phyloP scores from a whole-genome alignment of 2,888 invertebrate genomes.

The Hylaea fasciaria region DNA sequence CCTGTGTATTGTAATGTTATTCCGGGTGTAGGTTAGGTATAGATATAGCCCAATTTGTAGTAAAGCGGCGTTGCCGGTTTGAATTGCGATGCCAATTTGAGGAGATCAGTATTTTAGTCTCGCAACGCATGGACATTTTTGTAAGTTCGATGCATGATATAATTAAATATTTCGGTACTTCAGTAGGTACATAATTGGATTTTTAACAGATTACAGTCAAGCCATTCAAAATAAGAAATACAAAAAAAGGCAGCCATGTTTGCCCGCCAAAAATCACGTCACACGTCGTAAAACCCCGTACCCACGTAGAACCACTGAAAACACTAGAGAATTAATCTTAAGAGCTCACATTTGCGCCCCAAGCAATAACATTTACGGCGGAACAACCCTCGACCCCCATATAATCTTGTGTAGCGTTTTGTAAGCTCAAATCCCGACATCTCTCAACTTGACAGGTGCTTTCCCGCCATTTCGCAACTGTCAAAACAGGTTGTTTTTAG shows the following conservation, averaged over 20 bases:
- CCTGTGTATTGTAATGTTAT: no score
- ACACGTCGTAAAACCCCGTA: conserved; percentile 45
- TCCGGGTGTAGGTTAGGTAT: no score
- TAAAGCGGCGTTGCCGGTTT: no score
- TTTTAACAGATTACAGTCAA: no score
- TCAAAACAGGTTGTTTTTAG: conserved; percentile 67
- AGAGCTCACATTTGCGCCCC: conserved; percentile 65
- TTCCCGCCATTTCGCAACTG: conserved; percentile 68
- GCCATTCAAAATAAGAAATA: no score
- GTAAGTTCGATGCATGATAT: no score
- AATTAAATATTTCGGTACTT: no score
- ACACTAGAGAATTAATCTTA: conserved; percentile 71
- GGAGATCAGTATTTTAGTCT: no score
- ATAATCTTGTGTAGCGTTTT: conserved; percentile 67
- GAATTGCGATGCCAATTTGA: no score
- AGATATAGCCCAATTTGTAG: no score
- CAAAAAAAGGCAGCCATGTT: not conserved
- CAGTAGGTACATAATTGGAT: no score
- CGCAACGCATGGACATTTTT: no score
- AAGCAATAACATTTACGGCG: conserved; percentile 70
- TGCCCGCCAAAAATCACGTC: conserved; percentile 36
- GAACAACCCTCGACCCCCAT: conserved; percentile 54
- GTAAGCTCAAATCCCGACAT: conserved; percentile 72
- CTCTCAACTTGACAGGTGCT: conserved; percentile 70
- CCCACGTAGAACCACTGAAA: conserved; percentile 43